Evolutionary conservation across 1,140 invertebrate species (phyloP), one percentile per base, ranked within the genome.

Genomic region (Scaptodrosophila lebanonensis): DNA sequence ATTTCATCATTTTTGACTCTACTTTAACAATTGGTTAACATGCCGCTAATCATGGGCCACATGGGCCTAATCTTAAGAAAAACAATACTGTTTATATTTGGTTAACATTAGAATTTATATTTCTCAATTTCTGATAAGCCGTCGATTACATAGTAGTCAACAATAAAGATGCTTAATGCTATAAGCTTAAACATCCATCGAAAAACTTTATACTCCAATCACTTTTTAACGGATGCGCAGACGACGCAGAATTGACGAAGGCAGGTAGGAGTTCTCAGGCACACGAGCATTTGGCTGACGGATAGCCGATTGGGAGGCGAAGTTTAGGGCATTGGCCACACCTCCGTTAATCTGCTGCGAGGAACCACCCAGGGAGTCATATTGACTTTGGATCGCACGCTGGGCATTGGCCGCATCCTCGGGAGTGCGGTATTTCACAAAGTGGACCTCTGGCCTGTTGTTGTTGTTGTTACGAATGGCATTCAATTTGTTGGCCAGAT

Each of bases 381-480:
- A 79, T 58, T 79, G 73, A 1, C 58, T 65, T 47, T 79, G 73
- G 42, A 79, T 79, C 30, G 73, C 67, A 5, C 68, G 64, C 57
- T 79, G 73, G 7, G 73, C 73, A 9, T 79, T 79, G 64, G 73
- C 73, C 40, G 73, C 73, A 33, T 79, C 73, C 67, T 79, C 73
- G 6, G 67, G 73, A 18, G 73, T 79, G 27, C 73, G 49, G 64
- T 79, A 79, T 53, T 79, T 79, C 45, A 79, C 73, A 53, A 79
- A 79, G 60, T 79, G 73, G 7, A 79, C 73, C 59, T 79, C 73
- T 36, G 73, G 73, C 53, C 79, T 79, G 67, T 76, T 76, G 72
- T 76, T 68, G 44, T 5, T 43, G 56, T 71, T 77, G 67, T 64
- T 71, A 36, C 66, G 71, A 39, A 76, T 70, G 43, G 71, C 71